Percentiles rank a stretch among this genome's conserved stretches.
Conservation (phyloP, 2,888 invertebrate genomes). For the Latrodectus hesperus region DNA sequence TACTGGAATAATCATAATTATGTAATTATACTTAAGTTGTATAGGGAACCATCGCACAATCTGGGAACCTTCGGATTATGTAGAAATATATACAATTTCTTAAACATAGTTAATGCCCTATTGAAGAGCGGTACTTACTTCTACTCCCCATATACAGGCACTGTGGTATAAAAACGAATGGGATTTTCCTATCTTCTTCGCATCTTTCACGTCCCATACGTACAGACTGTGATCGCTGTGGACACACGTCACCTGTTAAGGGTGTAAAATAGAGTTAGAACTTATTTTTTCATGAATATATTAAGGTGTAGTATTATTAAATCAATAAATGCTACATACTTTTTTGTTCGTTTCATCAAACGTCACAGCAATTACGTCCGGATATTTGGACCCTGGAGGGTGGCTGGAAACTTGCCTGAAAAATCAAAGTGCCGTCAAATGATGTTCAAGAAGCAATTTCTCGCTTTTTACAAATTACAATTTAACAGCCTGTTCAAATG, state of each 20-base stretch:
- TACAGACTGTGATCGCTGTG: slow-evolving; percentile 98
- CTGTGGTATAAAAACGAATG: slow-evolving; percentile 98
- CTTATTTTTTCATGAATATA: no score
- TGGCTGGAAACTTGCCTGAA: slow-evolving; percentile 57
- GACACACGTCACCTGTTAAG: slow-evolving; percentile 82
- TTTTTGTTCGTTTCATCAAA: slow-evolving; percentile 90
- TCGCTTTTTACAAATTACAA: no score
- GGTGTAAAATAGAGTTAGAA: background rate
- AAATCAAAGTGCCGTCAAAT: background rate
- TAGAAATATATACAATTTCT: no score
- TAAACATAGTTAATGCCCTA: no score
- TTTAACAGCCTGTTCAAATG: no score
- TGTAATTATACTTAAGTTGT: no score
- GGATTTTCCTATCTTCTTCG: slow-evolving; percentile 92
- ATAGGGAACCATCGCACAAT: no score
- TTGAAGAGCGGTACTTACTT: slow-evolving; percentile 78
- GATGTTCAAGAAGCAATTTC: no score
- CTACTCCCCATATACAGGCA: slow-evolving; percentile 97
- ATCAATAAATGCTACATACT: slow-evolving; percentile 75
- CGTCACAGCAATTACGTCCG: slow-evolving; percentile 92
- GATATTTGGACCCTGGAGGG: slow-evolving; percentile 85
- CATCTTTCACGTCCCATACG: slow-evolving; percentile 95
- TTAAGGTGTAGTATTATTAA: no score
- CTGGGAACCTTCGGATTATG: no score
- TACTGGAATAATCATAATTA: no score